Evolutionary conservation across 2,888 invertebrate species (phyloP), one percentile per base, ranked within the genome.

Genomic region (Argyresthia albistria): DNA sequence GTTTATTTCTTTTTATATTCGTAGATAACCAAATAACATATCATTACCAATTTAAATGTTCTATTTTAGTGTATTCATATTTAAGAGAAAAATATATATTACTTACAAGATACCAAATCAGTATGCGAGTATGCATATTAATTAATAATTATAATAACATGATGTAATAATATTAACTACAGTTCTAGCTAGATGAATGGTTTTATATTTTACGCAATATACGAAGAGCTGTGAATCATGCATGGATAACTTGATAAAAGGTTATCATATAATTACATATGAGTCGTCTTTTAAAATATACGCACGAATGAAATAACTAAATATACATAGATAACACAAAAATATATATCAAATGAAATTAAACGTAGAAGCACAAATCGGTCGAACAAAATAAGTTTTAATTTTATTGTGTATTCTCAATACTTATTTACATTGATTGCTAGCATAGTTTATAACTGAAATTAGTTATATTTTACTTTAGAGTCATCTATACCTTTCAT

Each of bases 11-110:
- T 25, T 25, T 25, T 25, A 25, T 25, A 25, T 4, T 25, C 25
- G 25, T 25, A 25, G 25, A 14, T 49, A 49, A 49, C 49, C 49
- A 49, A 49, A 49, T 49, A 49, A 49, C 84, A 83, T 86, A 84
- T 86, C 83, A 84, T 82, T 80, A 76, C 76, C 76, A 25, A 25
- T 75, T 70, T 79, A 80, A 79, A 73, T 70, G 60, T 56, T 66
- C 54, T 46, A 49, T 57, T 47, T 55, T 53, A 54, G 42, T 43
- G 35, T 8, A 35, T 12, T 25, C 25, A 25, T 4, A 25, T 25
- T 11, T 42, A 42, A 6, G 42, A 42, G 42, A 11, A 25, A 14
- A 43, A 10, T 43, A 14, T 43, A n/a, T 8, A 10, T 43, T 43
- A 48, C 36, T n/a, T 25, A 25, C 48, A n/a, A 36, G 10, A 37